Evolutionary conservation across 2,113 vertebrate genomes (phyloP).

Genomic region (Aegithalos caudatus): DNA sequence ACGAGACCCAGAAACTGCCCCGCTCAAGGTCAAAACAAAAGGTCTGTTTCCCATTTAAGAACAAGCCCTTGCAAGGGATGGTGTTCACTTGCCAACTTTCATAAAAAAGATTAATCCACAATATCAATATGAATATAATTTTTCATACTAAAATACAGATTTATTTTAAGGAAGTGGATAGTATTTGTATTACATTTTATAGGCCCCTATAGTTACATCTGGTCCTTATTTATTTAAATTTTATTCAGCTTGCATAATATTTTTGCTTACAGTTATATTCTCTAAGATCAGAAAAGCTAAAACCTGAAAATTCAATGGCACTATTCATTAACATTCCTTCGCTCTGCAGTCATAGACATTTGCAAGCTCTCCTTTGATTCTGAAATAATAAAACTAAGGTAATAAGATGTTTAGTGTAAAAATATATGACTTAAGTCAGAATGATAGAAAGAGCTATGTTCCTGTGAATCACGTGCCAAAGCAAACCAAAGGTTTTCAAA

Average conservation of each 20-base stretch:
- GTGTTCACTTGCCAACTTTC: conserved; percentile 44
- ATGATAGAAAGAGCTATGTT: conserved; percentile 65
- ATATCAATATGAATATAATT: conserved; percentile 72
- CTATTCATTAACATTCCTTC: conserved; percentile 76
- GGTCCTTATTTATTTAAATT: conserved; percentile 75
- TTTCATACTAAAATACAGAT: conserved; percentile 72
- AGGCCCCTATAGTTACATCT: conserved; percentile 72
- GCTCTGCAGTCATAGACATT: conserved; percentile 67
- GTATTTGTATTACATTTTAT: conserved; percentile 73
- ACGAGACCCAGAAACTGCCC: conserved; percentile 31
- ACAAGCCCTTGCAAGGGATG: conserved; percentile 33
- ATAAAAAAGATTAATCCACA: conserved; percentile 64
- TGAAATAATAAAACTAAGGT: conserved; percentile 76
- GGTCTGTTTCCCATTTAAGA: conserved; percentile 62
- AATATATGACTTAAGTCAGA: conserved; percentile 76
- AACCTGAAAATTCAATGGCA: conserved; percentile 73
- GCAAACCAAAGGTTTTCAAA: conserved; percentile 60
- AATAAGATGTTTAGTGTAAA: conserved; percentile 80
- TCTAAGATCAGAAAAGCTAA: conserved; percentile 67
- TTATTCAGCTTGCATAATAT: conserved; percentile 71
- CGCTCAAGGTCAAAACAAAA: conserved; percentile 46
- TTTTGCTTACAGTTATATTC: conserved; percentile 73
- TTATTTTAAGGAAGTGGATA: conserved; percentile 73
- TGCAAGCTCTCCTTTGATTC: conserved; percentile 74
- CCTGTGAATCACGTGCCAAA: conserved; percentile 64